These are phyloP conservation scores for Cheilosia variabilis DNA, from an alignment of 2,888 invertebrate genomes.

Conservation along the genomic window DNA sequence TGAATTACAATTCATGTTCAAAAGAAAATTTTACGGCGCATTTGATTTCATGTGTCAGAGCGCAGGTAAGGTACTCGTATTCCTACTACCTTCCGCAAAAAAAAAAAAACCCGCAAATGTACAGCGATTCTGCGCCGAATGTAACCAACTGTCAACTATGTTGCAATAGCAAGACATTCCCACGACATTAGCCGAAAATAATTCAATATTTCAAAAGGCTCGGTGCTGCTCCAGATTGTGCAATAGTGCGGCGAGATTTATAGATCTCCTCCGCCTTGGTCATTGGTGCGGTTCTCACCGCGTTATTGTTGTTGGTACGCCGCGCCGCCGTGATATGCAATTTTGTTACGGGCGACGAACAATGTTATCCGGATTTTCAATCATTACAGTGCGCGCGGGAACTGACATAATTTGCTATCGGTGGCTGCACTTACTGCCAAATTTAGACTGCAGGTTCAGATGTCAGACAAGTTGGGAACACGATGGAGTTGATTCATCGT, in stretches of 20 bases:
- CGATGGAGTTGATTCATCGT: slow-evolving; percentile 66
- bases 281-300: slow-evolving; percentile 28
- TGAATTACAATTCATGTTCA: slow-evolving; percentile 56
- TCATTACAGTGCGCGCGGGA: slow-evolving; percentile 58
- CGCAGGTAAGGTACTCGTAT: slow-evolving; percentile 8
- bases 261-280: slow-evolving; percentile 59
- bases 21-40: slow-evolving; percentile 40
- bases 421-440: slow-evolving; percentile 73
- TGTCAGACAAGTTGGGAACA: slow-evolving; percentile 75
- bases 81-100: neutral
- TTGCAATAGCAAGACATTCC: slow-evolving; percentile 49
- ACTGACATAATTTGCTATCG: slow-evolving; percentile 74
- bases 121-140: neutral
- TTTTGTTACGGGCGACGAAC: slow-evolving; percentile 45
- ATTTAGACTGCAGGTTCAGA: slow-evolving; percentile 72
- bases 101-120: slow-evolving; percentile 1
- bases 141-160: slow-evolving; percentile 16
- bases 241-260: slow-evolving; percentile 59
- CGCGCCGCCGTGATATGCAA: slow-evolving; percentile 35
- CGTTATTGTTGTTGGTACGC: slow-evolving; percentile 25
- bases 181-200: slow-evolving; percentile 59
- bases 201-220: slow-evolving; percentile 76
- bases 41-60: slow-evolving; percentile 57
- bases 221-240: slow-evolving; percentile 71
- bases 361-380: slow-evolving; percentile 61